Base-by-base conservation (phyloP, 2,888 invertebrate species). In the Drosophila stalkeri region DNA sequence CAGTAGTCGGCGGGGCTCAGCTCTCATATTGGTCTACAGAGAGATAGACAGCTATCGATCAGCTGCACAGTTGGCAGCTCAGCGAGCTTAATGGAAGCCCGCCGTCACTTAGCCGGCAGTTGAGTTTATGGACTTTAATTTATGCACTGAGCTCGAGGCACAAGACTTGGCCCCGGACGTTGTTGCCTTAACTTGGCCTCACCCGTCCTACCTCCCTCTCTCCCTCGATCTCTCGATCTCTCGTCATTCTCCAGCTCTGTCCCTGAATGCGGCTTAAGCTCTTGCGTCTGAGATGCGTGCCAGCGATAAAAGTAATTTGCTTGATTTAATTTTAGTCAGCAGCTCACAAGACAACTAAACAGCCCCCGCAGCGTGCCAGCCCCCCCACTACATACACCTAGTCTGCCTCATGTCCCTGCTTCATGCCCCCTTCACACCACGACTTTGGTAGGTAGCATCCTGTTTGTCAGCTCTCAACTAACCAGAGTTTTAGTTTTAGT, bases 311-410 rank as follows among this genome's bases (percentile, higher is more conserved):
- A 89, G 89, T 89, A 86, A 86, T 86, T 86, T 86, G 86, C 86
- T 86, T 86, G 86, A 86, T 86, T 86, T 86, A 89, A 86, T 86
- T 89, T 86, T 83, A 85, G 86, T 86, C 85, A 88, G 88, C 86
- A 80, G 85, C 88, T 84, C 87, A 80, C 83, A 82, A 82, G 86
- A 83, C 81, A 83, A 80, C 75, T 62, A 62, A 76, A 75, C 84
- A 79, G 71, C 79, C 86, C 82, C 78, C 80, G 80, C 80, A 78
- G 80, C 73, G 37, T 39, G 56, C 41, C 37, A 39, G 60, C 41
- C 27, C 7, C 35, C 3, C 18, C 8, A 37, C 23, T 0, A 3
- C 16, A 2, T 23, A 11, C 41, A 1, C 23, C 8, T 35, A 9
- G 8, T 6, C 27, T 27, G 27, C 27, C 27, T 6, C 27, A n/a